Percentiles rank a stretch among this genome's conserved stretches.
Conservation (phyloP, 2,888 invertebrate species). For the Merodon equestris region DNA sequence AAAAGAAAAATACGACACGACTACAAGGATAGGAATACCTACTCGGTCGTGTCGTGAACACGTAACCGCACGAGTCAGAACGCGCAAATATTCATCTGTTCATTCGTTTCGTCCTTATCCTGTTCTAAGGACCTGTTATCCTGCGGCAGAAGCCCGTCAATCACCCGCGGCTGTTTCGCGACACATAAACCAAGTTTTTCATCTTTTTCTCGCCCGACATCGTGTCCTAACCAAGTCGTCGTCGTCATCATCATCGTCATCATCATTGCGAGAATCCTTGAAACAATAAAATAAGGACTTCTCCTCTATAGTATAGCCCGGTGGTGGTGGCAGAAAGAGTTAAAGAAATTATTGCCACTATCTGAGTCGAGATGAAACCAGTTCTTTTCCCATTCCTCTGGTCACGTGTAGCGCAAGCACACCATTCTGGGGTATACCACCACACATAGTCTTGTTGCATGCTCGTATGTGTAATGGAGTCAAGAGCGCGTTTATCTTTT, state of each 20-base stretch:
- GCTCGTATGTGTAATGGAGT: neutral
- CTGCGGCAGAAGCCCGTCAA: constrained; percentile 48
- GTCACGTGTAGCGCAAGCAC: constrained; percentile 13
- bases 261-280: constrained; percentile 33
- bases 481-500: constrained; percentile 5
- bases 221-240: constrained; percentile 7
- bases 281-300: constrained; percentile 38
- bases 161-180: constrained; percentile 62
- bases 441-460: constrained; percentile 18
- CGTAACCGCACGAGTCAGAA: constrained; percentile 3
- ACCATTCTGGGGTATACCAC: no score
- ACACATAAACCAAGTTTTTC: constrained; percentile 63
- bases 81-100: constrained; percentile 54
- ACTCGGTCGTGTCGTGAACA: neutral
- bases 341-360: constrained; percentile 35
- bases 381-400: constrained; percentile 13
- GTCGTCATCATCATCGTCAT: constrained; percentile 3
- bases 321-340: neutral
- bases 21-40: neutral
- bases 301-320: constrained; percentile 5
- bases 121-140: neutral
- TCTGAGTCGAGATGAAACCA: constrained; percentile 1
- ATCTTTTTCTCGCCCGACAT: constrained; percentile 35
- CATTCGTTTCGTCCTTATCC: constrained; percentile 25
- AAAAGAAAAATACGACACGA: constrained; percentile 22